phyloP scores from a whole-genome alignment of 2,113 vertebrate genomes.

The Pangasianodon gigas region DNA sequence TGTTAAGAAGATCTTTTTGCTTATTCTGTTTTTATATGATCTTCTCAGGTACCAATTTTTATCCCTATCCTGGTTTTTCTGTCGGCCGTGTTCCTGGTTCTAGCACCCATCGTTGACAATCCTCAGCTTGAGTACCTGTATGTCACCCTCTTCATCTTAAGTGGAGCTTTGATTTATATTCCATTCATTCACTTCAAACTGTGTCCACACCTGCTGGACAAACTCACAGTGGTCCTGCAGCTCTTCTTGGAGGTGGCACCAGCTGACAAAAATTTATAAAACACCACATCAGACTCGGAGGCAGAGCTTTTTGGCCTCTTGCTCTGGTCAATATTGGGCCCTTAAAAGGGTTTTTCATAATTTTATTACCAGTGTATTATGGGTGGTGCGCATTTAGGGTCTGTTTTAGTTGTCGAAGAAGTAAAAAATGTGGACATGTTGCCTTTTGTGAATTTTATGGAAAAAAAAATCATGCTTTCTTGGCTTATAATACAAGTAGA shows the following conservation, averaged over 20 bases:
- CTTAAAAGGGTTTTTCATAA: background rate
- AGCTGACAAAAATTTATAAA: slow-evolving; percentile 71
- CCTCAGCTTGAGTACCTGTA: slow-evolving; percentile 84
- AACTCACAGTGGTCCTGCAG: slow-evolving; percentile 80
- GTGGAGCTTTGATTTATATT: slow-evolving; percentile 81
- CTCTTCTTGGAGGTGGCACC: slow-evolving; percentile 85
- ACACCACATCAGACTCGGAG: background rate
- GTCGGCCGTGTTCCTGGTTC: slow-evolving; percentile 79
- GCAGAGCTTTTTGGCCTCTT: background rate
- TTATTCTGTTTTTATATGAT: background rate
- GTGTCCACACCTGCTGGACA: slow-evolving; percentile 73
- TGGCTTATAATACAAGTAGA: background rate
- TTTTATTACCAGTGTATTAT: background rate
- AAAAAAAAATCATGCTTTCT: background rate
- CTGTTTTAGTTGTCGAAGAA: background rate
- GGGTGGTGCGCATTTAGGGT: background rate
- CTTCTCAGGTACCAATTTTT: slow-evolving; percentile 79
- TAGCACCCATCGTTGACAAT: slow-evolving; percentile 81
- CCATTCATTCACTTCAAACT: slow-evolving; percentile 80
- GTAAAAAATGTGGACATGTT: background rate
- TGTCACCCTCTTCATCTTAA: slow-evolving; percentile 79
- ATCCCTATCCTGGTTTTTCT: slow-evolving; percentile 80
- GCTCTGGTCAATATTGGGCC: background rate
- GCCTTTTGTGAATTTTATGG: background rate
- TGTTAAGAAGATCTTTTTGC: background rate